A percentile compares a stretch with the other conserved stretches of the same genome.
phyloP scores from a whole-genome alignment of 2,113 vertebrate species.

The Crocuta crocuta region DNA sequence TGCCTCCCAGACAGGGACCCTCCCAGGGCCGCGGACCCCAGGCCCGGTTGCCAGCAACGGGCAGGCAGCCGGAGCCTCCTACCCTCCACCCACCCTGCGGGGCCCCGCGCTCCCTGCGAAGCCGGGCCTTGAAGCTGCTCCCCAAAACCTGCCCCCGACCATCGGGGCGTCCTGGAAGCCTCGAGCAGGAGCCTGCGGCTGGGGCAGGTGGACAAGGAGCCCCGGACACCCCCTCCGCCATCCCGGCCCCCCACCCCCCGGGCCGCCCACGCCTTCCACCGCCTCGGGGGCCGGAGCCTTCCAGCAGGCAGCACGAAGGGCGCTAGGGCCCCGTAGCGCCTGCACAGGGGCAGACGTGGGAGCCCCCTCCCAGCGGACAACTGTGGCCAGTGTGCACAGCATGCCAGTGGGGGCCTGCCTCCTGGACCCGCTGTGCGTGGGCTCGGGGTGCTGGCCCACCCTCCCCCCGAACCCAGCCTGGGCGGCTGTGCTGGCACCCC shows the following conservation, averaged over 20 bases:
- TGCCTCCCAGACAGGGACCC: neutral
- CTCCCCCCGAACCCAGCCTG: no score
- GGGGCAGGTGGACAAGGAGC: no score
- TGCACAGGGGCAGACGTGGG: neutral
- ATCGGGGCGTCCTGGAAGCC: rapidly evolving
- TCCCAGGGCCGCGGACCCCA: neutral
- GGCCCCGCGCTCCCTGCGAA: neutral
- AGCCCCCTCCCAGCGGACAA: neutral
- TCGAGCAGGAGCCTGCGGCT: neutral
- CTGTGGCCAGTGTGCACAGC: neutral
- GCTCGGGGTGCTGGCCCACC: rapidly evolving
- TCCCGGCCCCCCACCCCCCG: neutral
- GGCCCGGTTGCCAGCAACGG: neutral
- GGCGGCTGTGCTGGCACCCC: rapidly evolving
- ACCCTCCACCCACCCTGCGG: neutral
- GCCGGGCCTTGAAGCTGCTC: neutral
- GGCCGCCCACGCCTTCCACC: rapidly evolving
- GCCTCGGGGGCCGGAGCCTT: neutral
- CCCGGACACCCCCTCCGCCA: neutral
- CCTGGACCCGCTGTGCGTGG: neutral
- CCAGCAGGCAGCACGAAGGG: no score
- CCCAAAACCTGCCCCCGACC: neutral
- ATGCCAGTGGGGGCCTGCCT: rapidly evolving
- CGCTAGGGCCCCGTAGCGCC: neutral
- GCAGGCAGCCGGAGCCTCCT: no score